Evolutionary conservation across 2,113 vertebrate species (phyloP).

Genomic region (Hystrix cristata): DNA sequence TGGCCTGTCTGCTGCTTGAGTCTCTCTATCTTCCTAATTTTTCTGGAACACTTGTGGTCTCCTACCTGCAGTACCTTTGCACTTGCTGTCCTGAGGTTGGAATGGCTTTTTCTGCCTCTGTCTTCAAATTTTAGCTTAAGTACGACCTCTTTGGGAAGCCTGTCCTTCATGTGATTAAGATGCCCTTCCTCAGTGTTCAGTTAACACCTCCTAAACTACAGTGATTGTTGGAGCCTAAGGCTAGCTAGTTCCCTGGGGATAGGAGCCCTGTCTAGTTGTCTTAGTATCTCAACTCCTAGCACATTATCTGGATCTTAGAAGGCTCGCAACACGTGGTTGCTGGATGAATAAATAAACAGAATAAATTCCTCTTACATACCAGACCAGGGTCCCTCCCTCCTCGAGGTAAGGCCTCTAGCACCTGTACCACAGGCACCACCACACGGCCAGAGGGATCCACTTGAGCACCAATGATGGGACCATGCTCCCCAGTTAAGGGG

Average conservation of each 20-base stretch:
- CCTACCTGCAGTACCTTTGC: background rate
- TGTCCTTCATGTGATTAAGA: background rate
- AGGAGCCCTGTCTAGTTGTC: background rate
- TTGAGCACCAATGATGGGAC: conserved; percentile 91
- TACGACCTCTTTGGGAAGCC: background rate
- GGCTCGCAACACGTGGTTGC: background rate
- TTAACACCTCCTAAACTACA: background rate
- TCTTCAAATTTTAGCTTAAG: background rate
- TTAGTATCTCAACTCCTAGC: background rate
- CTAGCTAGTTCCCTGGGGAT: background rate
- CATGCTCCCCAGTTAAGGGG: conserved; percentile 89
- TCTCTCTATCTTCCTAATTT: background rate
- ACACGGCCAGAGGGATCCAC: conserved; percentile 85
- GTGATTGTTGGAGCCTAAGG: background rate
- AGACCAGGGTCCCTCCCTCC: conserved; percentile 86
- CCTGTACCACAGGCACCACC: conserved; percentile 90
- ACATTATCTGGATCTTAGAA: background rate
- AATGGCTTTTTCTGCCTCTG: background rate
- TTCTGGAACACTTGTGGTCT: background rate
- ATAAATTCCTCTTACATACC: conserved; percentile 83
- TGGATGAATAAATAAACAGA: background rate
- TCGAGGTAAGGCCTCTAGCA: conserved; percentile 85
- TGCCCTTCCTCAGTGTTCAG: background rate
- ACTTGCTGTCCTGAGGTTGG: background rate
- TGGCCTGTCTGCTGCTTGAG: background rate